Evolutionary conservation across 2,888 invertebrate species (phyloP), one percentile per base, ranked within the genome.

Genomic region (Trissolcus brochymenae): DNA sequence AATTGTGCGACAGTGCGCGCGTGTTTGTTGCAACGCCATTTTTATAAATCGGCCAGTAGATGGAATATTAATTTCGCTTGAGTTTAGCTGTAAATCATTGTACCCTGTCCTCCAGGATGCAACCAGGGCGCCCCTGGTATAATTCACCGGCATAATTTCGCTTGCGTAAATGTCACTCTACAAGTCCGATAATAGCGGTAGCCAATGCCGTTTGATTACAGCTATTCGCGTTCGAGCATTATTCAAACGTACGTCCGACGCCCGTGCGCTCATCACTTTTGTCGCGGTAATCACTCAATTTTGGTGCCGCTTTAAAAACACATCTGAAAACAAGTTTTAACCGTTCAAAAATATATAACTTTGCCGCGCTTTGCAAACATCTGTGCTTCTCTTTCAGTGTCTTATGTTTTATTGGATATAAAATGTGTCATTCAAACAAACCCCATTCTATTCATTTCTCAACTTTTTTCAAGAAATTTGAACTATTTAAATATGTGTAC

Each of bases 131-230:
- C 57, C 53, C 57, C 67, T 29, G 53, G 67, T 59, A 35, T 35
- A 67, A 67, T 67, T 59, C 67, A 59, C 25, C 67, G 43, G 67
- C 67, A 67, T 67, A 67, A 67, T 67, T 53, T 53, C 59, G 43
- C 64, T 35, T 25, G 25, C 67, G 67, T 67, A 67, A 67, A 67
- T 59, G 67, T 67, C 67, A 67, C 59, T 67, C 57, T 59, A 59
- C 55, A 51, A 57, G 66, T 54, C 51, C 66, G 57, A 61, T 60
- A 67, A 74, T 67, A 67, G 62, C 50, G 67, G 67, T 65, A 56
- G 67, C 70, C 56, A 70, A 41, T 55, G 56, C 41, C 62, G 74
- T 75, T 75, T 68, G 74, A 75, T 75, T 75, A 75, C 68, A 62
- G 68, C 62, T 51, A 75, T 75, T 75, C 60, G 53, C 53, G 68